Evolutionary conservation across 2,888 invertebrate species (phyloP), one percentile per base, ranked within the genome.

Genomic region (Dynastes grantii): DNA sequence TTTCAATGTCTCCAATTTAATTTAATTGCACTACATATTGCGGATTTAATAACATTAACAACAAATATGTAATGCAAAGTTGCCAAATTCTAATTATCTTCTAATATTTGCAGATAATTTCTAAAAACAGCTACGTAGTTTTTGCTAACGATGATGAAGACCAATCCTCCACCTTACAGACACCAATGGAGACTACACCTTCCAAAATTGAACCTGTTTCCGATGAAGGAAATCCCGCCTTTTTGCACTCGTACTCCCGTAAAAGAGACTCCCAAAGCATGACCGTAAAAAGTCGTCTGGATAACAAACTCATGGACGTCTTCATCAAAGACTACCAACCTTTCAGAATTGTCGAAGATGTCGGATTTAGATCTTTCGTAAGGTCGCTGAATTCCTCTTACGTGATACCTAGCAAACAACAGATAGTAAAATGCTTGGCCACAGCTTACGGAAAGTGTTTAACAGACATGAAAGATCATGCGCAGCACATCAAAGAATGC

Each of bases 401-500:
- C 45, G 68, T 55, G 2, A 45, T 77, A 3, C 77, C 77, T 13
- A 58, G n/a, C 13, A 67, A 40, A 13, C 67, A 77, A 27, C 58
- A 67, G 29, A 77, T 77, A 6, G n/a, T 58, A 5, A 55, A 55
- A 58, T 45, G 68, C 13, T 29, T 68, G 6, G 27, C 68, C 0
- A 5, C 45, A 11, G 51, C 55, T 13, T 77, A 67, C 49, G 77
- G 49, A 58, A 67, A 67, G 40, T 77, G 77, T 49, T 40, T 77
- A 8, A 22, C 55, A 2, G 45, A 68, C 22, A 73, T 79, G 55
- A 81, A 79, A 80, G 49, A 78, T n/a, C 68, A 78, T 13, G 45
- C 78, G 1, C 73, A 77, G 55, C 51, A 64, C 1, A 80, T 81
- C 68, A 76, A 79, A 67, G 78, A 78, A 55, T 80, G 83, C 32